phyloP scores from a whole-genome alignment of 2,888 invertebrate species.

The Hyposoter didymator region DNA sequence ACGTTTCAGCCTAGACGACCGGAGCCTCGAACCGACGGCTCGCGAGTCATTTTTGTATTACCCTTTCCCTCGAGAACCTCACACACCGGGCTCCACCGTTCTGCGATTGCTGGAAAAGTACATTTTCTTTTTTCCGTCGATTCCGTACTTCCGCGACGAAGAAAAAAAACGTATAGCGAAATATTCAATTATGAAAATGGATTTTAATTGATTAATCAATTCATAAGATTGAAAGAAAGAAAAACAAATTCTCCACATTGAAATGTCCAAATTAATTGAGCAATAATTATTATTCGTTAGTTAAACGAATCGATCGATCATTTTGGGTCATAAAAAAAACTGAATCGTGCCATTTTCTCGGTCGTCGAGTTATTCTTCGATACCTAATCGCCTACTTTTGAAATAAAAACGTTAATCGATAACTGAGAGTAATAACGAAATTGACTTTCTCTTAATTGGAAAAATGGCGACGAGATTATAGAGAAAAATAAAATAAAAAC shows the following conservation, averaged over 20 bases:
- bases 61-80: slow-evolving; percentile 39
- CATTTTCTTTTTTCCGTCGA: not conserved
- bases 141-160: not conserved
- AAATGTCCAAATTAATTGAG: not conserved
- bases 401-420: not conserved
- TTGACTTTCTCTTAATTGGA: not conserved
- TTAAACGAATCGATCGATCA: no score
- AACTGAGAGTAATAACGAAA: not conserved
- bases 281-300: not conserved
- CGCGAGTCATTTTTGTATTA: slow-evolving; percentile 39
- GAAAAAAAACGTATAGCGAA: not conserved
- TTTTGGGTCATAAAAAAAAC: not conserved
- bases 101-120: not conserved
- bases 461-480: no score
- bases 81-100: slow-evolving; percentile 17
- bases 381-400: not conserved
- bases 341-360: not conserved
- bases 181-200: not conserved
- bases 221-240: not conserved
- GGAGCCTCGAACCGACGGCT: not conserved
- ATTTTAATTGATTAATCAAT: not conserved
- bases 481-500: not conserved
- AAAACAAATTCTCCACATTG: not conserved
- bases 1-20: not conserved
- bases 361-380: not conserved